These are phyloP conservation scores for Hirtodrosophila duncani DNA, from an alignment of 2,888 invertebrate species.

Conservation along the genomic window DNA sequence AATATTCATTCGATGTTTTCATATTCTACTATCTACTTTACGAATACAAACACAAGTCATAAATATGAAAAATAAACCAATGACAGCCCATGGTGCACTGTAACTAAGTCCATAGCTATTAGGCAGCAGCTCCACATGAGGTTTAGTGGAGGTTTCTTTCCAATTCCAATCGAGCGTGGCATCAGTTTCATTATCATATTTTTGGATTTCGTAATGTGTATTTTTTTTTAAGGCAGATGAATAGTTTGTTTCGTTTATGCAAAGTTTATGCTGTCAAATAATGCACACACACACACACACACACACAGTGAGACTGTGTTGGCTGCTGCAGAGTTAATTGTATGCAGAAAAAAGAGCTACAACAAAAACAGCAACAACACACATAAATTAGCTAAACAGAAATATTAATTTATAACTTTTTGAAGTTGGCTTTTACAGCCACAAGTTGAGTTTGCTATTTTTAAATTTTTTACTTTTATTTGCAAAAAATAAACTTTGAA, in stretches of 20 bases:
- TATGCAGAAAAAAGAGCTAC: slow-evolving; percentile 49
- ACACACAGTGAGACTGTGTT: slow-evolving; percentile 16
- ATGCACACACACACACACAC: slow-evolving; percentile 18
- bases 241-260: slow-evolving; percentile 55
- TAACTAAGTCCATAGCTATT: slow-evolving; percentile 33
- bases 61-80: too few species aligned
- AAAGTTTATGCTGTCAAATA: slow-evolving; percentile 46
- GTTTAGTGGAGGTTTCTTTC: slow-evolving; percentile 46
- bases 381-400: slow-evolving; percentile 59
- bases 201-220: slow-evolving; percentile 19
- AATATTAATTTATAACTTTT: slow-evolving; percentile 60
- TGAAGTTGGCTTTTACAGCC: slow-evolving; percentile 23
- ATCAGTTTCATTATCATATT: slow-evolving; percentile 67
- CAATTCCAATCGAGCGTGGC: slow-evolving; percentile 65
- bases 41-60: too few species aligned
- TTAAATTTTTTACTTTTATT: slow-evolving; percentile 22
- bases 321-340: slow-evolving; percentile 55
- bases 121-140: slow-evolving; percentile 57
- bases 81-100: too few species aligned
- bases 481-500: slow-evolving; percentile 47
- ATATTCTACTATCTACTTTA: too few species aligned
- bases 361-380: slow-evolving; percentile 37
- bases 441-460: slow-evolving; percentile 18
- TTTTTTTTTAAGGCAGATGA: slow-evolving; percentile 6
- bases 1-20: too few species aligned